Percentiles rank a stretch among this genome's conserved stretches.
These are phyloP conservation scores for Philaethria dido DNA, from an alignment of 2,888 invertebrate genomes.

Conservation along the genomic window DNA sequence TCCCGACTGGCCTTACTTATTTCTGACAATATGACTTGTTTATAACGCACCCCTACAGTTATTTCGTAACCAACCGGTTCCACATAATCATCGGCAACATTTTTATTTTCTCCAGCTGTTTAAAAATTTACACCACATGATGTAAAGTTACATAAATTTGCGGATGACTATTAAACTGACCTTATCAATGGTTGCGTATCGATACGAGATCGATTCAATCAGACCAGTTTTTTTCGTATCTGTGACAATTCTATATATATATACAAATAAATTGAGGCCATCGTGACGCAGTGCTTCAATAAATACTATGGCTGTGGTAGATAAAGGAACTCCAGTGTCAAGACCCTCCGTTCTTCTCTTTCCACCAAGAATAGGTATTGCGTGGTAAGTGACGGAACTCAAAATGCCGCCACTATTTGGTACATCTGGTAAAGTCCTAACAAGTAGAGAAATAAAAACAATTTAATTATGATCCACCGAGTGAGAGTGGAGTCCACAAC, in stretches of 20 bases:
- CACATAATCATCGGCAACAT: background rate
- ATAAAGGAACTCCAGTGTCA: too few relatives aligned
- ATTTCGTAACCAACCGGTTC: constrained; percentile 14
- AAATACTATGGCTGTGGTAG: too few relatives aligned
- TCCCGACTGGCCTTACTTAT: too few relatives aligned
- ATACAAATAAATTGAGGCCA: background rate
- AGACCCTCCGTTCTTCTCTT: too few relatives aligned
- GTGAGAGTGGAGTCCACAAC: too few relatives aligned
- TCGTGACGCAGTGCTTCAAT: too few relatives aligned
- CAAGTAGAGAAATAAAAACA: too few relatives aligned
- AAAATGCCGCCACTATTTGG: too few relatives aligned
- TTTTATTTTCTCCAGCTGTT: constrained; percentile 19
- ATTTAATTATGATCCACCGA: too few relatives aligned
- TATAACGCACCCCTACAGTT: constrained; percentile 2
- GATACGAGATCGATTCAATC: constrained; percentile 27
- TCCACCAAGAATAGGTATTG: too few relatives aligned
- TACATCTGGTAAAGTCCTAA: too few relatives aligned
- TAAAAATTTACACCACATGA: constrained; percentile 24
- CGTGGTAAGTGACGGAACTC: too few relatives aligned
- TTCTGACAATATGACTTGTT: background rate
- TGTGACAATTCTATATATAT: background rate
- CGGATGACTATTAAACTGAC: constrained; percentile 34
- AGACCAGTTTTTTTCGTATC: constrained; percentile 31
- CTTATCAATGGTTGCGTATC: constrained; percentile 30
- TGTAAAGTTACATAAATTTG: constrained; percentile 38